These are phyloP conservation scores for Fregata magnificens DNA, from an alignment of 2,113 vertebrate species.

Conservation along the genomic window DNA sequence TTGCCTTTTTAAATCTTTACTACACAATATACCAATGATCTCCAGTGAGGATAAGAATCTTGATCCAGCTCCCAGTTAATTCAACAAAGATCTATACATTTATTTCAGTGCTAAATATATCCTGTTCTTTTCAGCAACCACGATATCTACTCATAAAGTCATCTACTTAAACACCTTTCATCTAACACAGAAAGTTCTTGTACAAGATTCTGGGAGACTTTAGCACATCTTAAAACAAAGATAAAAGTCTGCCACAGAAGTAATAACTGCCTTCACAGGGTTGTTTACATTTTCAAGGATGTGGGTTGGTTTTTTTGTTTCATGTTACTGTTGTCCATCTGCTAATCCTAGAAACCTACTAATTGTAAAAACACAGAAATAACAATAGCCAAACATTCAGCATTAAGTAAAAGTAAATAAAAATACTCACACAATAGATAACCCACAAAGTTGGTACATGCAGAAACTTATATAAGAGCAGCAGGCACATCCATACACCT, in stretches of 20 bases:
- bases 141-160: neutral
- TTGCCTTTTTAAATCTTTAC: neutral
- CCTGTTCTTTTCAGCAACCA: neutral
- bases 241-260: neutral
- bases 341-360: neutral
- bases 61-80: neutral
- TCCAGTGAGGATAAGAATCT: neutral
- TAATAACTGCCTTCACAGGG: neutral
- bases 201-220: neutral
- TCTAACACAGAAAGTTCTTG: neutral
- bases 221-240: neutral
- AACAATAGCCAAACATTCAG: neutral
- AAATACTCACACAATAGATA: neutral
- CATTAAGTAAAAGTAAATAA: neutral
- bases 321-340: neutral
- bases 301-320: neutral
- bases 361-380: neutral
- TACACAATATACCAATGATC: neutral
- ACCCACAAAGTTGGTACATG: accelerated
- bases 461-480: accelerated
- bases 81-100: neutral
- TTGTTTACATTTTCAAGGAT: neutral
- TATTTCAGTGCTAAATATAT: neutral
- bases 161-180: neutral
- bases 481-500: accelerated